Conservation (phyloP, 2,888 invertebrate species). For the Leptinotarsa peninsularis region DNA sequence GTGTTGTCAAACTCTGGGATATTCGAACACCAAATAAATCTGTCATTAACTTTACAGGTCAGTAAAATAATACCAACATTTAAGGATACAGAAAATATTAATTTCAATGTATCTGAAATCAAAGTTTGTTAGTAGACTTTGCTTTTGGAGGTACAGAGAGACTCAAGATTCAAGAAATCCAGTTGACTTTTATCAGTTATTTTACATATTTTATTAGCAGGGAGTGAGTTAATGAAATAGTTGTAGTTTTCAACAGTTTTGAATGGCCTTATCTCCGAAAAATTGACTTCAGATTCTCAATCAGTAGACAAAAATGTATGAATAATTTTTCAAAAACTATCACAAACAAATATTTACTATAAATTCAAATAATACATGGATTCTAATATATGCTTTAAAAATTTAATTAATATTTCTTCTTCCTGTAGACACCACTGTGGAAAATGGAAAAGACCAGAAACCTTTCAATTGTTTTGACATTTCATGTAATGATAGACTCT, state of each 20-base stretch:
- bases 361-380: neutral
- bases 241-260: too few relatives aligned
- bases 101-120: neutral
- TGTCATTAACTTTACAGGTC: slow-evolving; percentile 46
- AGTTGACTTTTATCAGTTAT: too few relatives aligned
- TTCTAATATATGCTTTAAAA: neutral
- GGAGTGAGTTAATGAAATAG: too few relatives aligned
- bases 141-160: neutral
- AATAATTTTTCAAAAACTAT: too few relatives aligned
- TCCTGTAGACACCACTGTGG: slow-evolving; percentile 56
- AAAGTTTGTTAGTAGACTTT: neutral
- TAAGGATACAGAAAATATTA: slow-evolving; percentile 17
- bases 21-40: slow-evolving; percentile 68
- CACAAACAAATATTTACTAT: too few relatives aligned
- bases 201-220: too few relatives aligned
- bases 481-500: slow-evolving; percentile 75
- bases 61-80: neutral
- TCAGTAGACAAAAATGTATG: too few relatives aligned
- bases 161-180: too few relatives aligned
- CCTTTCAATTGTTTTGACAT: slow-evolving; percentile 80
- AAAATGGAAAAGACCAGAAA: slow-evolving; percentile 64
- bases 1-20: slow-evolving; percentile 74
- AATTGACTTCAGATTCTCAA: too few relatives aligned
- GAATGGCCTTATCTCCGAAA: too few relatives aligned
- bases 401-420: neutral